These are phyloP conservation scores for Oscheius onirici DNA, from an alignment of 2,888 invertebrate genomes.

Conservation along the genomic window DNA sequence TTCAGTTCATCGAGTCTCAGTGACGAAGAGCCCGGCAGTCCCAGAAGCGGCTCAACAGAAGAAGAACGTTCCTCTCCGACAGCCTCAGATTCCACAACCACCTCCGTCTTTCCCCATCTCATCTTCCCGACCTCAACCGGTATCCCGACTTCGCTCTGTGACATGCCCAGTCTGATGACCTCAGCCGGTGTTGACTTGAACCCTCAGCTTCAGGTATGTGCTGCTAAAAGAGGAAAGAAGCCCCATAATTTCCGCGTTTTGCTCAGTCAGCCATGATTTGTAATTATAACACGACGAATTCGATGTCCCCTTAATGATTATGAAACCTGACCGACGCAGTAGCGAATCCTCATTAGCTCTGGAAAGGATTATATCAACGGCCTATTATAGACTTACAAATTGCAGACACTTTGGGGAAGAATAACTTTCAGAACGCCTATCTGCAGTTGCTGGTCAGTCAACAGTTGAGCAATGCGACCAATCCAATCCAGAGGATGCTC, in stretches of 20 bases:
- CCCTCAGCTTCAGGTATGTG: constrained; percentile 27
- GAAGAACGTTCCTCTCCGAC: constrained; percentile 37
- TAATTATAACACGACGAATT: constrained; percentile 7
- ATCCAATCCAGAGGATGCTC: constrained; percentile 25
- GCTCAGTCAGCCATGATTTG: neutral
- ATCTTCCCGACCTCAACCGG: constrained; percentile 30
- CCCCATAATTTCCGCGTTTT: neutral
- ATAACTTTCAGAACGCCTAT: constrained; percentile 41
- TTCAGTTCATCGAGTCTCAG: constrained; percentile 38
- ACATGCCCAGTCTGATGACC: constrained; percentile 7
- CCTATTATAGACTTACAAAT: neutral
- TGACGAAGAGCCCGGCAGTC: constrained; percentile 38
- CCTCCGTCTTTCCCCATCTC: constrained; percentile 34
- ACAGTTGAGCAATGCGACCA: constrained; percentile 41
- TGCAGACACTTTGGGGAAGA: neutral
- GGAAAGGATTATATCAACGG: constrained; percentile 16
- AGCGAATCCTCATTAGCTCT: constrained; percentile 23
- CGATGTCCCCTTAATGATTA: constrained; percentile 26
- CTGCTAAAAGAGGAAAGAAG: neutral
- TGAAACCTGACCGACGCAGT: constrained; percentile 29
- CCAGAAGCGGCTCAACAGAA: constrained; percentile 40
- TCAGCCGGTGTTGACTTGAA: constrained; percentile 10
- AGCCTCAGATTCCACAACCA: constrained; percentile 15
- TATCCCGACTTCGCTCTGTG: constrained; percentile 22
- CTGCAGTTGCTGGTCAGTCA: constrained; percentile 41